Conservation (phyloP, 2,888 invertebrate species). For the Hoplodrina ambigua region DNA sequence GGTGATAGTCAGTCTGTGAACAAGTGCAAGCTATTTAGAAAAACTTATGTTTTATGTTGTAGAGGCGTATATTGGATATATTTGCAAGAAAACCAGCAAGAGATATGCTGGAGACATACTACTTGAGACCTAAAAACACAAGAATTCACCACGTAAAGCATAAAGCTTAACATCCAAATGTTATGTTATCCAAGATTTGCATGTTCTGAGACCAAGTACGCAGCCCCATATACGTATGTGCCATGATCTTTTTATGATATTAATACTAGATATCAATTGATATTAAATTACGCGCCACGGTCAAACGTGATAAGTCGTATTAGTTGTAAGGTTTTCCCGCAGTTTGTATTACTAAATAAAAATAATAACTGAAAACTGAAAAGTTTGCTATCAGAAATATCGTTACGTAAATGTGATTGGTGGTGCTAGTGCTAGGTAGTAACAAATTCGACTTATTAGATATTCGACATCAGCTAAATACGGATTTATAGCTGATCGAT, state of each 20-base stretch:
- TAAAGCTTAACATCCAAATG: background rate
- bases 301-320: background rate
- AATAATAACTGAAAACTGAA: too few species aligned
- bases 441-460: background rate
- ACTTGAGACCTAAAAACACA: too few species aligned
- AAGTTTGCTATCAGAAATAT: too few species aligned
- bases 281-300: background rate
- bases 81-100: background rate
- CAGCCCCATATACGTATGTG: background rate
- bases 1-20: conserved; percentile 96
- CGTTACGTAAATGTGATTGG: too few species aligned
- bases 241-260: background rate
- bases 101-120: too few species aligned
- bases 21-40: conserved; percentile 30
- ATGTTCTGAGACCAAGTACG: background rate
- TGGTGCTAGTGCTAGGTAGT: background rate
- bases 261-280: background rate
- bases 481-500: background rate
- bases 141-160: background rate
- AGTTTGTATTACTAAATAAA: too few species aligned
- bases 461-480: background rate
- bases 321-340: too few species aligned
- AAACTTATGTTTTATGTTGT: background rate
- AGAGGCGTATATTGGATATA: background rate
- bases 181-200: background rate